phyloP scores from a whole-genome alignment of 2,888 invertebrate genomes.

The Flexamia atlantica region DNA sequence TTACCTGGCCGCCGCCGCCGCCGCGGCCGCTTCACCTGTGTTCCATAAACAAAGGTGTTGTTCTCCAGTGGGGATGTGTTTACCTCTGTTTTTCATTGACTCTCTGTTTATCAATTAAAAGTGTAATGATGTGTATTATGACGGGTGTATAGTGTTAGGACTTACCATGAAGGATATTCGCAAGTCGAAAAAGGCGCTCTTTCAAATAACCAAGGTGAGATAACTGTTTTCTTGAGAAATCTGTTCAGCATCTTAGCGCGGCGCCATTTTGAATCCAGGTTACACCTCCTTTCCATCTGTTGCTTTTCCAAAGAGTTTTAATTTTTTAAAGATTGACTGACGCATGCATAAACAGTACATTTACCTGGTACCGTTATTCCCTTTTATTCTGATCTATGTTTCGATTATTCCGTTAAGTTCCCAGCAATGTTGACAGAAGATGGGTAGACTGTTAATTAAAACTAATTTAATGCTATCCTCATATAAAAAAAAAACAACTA shows the following conservation, averaged over 20 bases:
- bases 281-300: slow-evolving; percentile 50
- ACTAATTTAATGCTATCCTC: too few species aligned
- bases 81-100: slow-evolving; percentile 48
- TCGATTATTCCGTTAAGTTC: too few species aligned
- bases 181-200: slow-evolving; percentile 77
- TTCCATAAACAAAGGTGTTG: slow-evolving; percentile 64
- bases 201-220: slow-evolving; percentile 85
- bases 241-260: slow-evolving; percentile 26
- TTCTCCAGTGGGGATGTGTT: slow-evolving; percentile 47
- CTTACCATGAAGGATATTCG: slow-evolving; percentile 76
- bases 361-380: too few species aligned
- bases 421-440: too few species aligned
- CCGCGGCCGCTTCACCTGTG: slow-evolving; percentile 60
- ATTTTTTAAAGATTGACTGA: too few species aligned
- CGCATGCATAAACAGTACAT: too few species aligned
- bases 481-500: too few species aligned
- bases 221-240: slow-evolving; percentile 20
- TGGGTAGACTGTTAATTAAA: too few species aligned
- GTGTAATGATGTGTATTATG: slow-evolving; percentile 21
- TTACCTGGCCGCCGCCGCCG: slow-evolving; percentile 61
- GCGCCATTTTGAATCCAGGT: slow-evolving; percentile 52
- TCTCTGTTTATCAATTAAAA: slow-evolving; percentile 36
- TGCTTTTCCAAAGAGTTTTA: background rate
- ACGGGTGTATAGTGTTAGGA: slow-evolving; percentile 71
- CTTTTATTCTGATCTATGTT: too few species aligned